These are phyloP conservation scores for Notocelia uddmanniana DNA, from an alignment of 2,888 invertebrate genomes.

Conservation along the genomic window DNA sequence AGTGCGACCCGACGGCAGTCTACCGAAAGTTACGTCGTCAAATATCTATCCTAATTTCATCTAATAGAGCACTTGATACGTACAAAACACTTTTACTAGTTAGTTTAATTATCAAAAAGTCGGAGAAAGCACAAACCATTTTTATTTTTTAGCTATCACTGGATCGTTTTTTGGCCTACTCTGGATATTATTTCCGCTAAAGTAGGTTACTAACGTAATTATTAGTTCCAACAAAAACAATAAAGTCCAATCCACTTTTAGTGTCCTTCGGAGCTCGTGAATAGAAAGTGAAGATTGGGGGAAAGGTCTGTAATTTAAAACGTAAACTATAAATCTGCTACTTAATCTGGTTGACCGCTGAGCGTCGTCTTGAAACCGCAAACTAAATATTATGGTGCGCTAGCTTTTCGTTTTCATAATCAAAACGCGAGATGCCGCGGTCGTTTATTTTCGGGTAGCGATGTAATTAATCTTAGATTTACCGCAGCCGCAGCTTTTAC, in stretches of 20 bases:
- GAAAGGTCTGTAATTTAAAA: conserved; percentile 30
- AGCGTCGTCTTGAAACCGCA: conserved; percentile 23
- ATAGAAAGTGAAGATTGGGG: conserved; percentile 22
- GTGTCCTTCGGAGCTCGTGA: conserved; percentile 9
- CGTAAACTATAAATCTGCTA: conserved; percentile 16
- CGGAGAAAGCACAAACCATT: conserved; percentile 34
- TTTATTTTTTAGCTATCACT: conserved; percentile 35
- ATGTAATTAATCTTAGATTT: background rate
- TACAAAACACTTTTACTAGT: conserved; percentile 31
- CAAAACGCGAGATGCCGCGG: background rate
- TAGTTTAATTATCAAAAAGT: conserved; percentile 39
- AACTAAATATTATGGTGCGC: background rate
- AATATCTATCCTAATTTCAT: background rate
- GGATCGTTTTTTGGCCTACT: conserved; percentile 23
- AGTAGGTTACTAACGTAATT: conserved; percentile 5
- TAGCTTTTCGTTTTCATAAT: conserved; percentile 6
- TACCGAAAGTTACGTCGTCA: too few species aligned
- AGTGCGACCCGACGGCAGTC: too few species aligned
- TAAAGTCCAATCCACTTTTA: background rate
- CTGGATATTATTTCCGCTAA: conserved; percentile 4
- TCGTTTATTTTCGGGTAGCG: background rate
- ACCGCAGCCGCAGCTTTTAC: conserved; percentile 5
- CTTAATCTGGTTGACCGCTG: conserved; percentile 32
- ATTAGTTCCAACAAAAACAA: conserved; percentile 26
- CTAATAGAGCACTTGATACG: background rate